Conservation (phyloP, 1,140 invertebrate species). For the Chlorops oryzae region DNA sequence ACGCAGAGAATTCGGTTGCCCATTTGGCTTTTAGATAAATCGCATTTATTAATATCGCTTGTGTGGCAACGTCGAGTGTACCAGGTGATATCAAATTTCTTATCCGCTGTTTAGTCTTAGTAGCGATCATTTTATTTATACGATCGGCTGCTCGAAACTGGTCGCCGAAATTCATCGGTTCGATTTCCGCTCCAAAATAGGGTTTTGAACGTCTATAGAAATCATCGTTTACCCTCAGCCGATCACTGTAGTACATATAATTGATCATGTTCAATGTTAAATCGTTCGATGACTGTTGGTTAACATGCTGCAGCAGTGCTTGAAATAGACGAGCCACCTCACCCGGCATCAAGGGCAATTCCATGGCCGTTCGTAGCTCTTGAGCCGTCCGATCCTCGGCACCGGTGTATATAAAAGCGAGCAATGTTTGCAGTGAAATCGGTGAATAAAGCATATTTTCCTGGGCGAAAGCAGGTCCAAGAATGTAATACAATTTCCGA, state of each 20-base stretch:
- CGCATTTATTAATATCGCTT: constrained; percentile 30
- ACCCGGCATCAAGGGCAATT: neutral
- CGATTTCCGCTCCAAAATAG: constrained; percentile 17
- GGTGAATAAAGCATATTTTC: constrained; percentile 31
- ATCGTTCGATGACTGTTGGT: neutral
- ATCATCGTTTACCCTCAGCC: constrained; percentile 15
- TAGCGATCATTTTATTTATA: constrained; percentile 27
- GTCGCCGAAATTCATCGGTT: constrained; percentile 19
- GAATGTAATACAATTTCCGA: too few relatives aligned
- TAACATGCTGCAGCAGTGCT: neutral
- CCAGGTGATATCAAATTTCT: constrained; percentile 12
- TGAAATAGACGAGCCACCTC: constrained; percentile 13
- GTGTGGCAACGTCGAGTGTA: constrained; percentile 20
- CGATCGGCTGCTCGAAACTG: neutral
- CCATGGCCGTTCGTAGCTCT: constrained; percentile 14
- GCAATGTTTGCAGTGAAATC: constrained; percentile 25
- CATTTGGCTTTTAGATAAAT: constrained; percentile 36
- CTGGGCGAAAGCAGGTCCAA: neutral
- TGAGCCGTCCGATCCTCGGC: constrained; percentile 17
- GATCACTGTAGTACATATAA: constrained; percentile 24
- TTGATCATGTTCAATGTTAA: constrained; percentile 24
- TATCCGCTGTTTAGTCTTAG: constrained; percentile 21
- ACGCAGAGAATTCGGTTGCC: constrained; percentile 29
- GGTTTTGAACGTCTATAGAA: constrained; percentile 9
- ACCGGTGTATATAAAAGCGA: constrained; percentile 21